Base-by-base conservation (phyloP, 2,797 vertebrate species). In the Sebastes oblongus region DNA sequence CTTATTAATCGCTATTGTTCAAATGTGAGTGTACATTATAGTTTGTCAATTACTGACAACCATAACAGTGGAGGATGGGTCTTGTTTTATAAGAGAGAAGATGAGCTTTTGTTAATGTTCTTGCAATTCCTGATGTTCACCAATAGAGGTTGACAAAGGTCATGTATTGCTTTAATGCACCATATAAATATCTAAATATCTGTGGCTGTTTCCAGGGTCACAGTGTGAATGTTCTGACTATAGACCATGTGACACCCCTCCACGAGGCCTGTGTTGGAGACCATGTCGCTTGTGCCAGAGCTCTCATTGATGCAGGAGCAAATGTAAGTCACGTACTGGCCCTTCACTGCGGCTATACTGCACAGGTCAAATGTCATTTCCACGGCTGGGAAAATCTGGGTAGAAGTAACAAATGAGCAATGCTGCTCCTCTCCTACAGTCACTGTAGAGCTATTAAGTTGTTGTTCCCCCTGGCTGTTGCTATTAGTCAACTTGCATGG, bases 201-300 rank as follows among this genome's bases (percentile, higher is more conserved):
- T 86, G 52, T 70, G 71, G 66, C 54, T 85, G 70, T 86, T 85
- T 87, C 34, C 88, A 99, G 98, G 98, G 98, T 78, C 98, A 98
- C 91, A 97, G 95, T 86, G 97, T 98, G 54, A 97, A 99, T 82
- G 97, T 96, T 8, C 92, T 98, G 72, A 99, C 98, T 11, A 97
- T 99, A 84, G 98, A 99, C 93, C 97, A 98, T 52, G 95, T 98
- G 81, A 97, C 97, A 55, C 98, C 98, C 5, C 92, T 99, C 70
- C 98, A 99, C 4, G 98, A 99, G 86, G 98, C 98, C 83, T 98
- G 98, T 88, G 91, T 98, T 12, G 97, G 97, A 78, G 96, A 97
- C 90, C 98, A 99, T 0, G 96, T 96, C 7, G 96, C 96, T 9
- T 99, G 98, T 91, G 97, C 97, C 80, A 95, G 96, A 90, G 96